Base-by-base conservation (phyloP, 2,888 invertebrate genomes). In the Pelosia muscerda region DNA sequence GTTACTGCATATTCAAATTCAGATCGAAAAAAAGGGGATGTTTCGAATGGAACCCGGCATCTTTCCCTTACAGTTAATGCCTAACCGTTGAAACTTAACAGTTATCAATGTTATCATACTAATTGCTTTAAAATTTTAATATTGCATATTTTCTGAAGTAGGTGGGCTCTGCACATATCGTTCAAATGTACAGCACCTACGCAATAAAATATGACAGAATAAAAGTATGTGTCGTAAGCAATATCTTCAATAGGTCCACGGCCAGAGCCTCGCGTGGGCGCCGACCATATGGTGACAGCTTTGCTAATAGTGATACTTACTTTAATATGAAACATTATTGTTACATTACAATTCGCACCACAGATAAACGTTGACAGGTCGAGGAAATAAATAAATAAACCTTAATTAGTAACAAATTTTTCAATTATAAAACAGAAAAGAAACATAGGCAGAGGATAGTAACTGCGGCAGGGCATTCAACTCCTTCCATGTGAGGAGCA, bases 231-330 rank as follows among this genome's bases (percentile, higher is more conserved):
- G 77, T 79, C 69, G 81, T 79, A 79, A 77, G 63, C 58, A 28
- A 59, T 25, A 42, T 71, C 38, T 74, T 78, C 77, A 78, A 80
- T 79, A 76, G 55, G 78, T 75, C 80, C 85, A 82, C 73, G 84
- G 84, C 71, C 83, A 65, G 54, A 61, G 68, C 49, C 77, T 56
- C 61, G 75, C 71, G 86, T 86, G 77, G 86, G 86, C 68, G 72
- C 38, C 63, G 65, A 75, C 86, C 86, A 86, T 86, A 85, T 86
- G 86, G 54, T 54, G 77, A 72, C 75, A 78, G 71, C 66, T 67
- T 23, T 15, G 56, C 55, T 28, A n/a, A 61, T 49, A n/a, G 28
- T 61, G 13, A 23, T 28, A 26, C 26, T 10, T 42, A 26, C 11
- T 61, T 26, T 28, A 49, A 26, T 13, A 53, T 49, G 26, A 49